Evolutionary conservation across 2,888 invertebrate species (phyloP).

Genomic region (Tetragonisca angustula): DNA sequence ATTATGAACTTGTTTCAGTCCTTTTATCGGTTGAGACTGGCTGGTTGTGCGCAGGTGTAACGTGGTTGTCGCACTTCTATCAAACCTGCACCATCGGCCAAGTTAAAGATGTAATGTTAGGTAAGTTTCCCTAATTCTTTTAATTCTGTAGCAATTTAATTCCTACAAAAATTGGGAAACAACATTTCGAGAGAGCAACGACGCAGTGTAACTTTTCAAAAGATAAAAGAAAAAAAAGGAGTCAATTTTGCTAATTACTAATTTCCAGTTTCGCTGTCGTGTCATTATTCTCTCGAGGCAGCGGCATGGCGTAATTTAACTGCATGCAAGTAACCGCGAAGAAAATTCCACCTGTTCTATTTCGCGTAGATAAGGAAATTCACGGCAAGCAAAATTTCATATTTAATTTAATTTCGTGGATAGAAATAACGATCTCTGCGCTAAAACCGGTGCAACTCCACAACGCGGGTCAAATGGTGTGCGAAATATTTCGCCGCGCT

Average conservation of each 20-base stretch:
- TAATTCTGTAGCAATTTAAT: background rate
- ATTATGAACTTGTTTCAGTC: conserved; percentile 87
- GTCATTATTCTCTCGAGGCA: background rate
- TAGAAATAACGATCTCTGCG: background rate
- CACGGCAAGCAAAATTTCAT: background rate
- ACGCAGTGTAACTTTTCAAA: background rate
- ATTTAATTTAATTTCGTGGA: background rate
- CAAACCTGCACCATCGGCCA: conserved; percentile 88
- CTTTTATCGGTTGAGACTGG: conserved; percentile 90
- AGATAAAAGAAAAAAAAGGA: background rate
- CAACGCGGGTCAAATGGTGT: background rate
- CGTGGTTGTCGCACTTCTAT: conserved; percentile 90
- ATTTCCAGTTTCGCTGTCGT: background rate
- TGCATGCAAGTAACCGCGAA: background rate
- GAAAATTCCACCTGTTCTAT: background rate
- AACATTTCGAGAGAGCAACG: background rate
- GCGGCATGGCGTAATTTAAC: background rate
- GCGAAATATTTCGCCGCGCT: background rate
- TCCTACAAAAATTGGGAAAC: background rate
- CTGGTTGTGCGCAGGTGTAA: conserved; percentile 90
- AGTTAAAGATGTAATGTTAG: conserved; percentile 90
- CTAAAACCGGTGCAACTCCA: background rate
- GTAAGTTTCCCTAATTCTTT: conserved; percentile 84
- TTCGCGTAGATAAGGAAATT: too few relatives aligned
- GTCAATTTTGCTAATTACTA: background rate